phyloP scores from a whole-genome alignment of 2,113 vertebrate species.

The Sprattus sprattus region DNA sequence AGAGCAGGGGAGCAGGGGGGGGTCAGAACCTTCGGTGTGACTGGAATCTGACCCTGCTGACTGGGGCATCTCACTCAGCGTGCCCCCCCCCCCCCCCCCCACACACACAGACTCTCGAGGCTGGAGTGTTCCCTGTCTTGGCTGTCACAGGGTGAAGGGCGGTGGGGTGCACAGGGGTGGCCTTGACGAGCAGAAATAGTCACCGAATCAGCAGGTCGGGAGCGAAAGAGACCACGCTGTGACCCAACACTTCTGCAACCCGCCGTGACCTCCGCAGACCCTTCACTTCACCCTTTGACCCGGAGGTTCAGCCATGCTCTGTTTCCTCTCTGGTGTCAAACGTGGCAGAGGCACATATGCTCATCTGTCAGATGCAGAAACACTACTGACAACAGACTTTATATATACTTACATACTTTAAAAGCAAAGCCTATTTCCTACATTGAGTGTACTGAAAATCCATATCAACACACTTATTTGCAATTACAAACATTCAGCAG shows the following conservation, averaged over 20 bases:
- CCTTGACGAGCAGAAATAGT: background rate
- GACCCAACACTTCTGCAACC: constrained; percentile 59
- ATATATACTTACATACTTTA: background rate
- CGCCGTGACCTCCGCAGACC: constrained; percentile 41
- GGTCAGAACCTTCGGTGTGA: background rate
- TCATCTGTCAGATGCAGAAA: background rate
- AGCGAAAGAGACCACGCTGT: constrained; percentile 63
- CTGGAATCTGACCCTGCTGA: background rate
- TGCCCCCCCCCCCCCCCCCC: background rate
- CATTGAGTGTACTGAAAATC: background rate
- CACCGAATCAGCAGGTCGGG: background rate
- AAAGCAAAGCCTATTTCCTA: background rate
- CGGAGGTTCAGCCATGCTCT: background rate
- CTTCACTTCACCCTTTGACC: constrained; percentile 47
- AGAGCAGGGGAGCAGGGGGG: too few species aligned
- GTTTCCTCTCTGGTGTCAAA: background rate
- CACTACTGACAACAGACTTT: background rate
- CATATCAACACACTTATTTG: background rate
- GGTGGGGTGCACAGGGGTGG: background rate
- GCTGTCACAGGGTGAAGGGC: constrained; percentile 11
- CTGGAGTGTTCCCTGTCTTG: background rate
- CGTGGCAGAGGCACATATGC: background rate
- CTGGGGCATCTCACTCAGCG: constrained; percentile 28
- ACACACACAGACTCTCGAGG: background rate
- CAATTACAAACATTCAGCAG: background rate